Evolutionary conservation across 2,888 invertebrate genomes (phyloP), one percentile per base, ranked within the genome.

Genomic region (Galeopsomyia nigrocyanea): DNA sequence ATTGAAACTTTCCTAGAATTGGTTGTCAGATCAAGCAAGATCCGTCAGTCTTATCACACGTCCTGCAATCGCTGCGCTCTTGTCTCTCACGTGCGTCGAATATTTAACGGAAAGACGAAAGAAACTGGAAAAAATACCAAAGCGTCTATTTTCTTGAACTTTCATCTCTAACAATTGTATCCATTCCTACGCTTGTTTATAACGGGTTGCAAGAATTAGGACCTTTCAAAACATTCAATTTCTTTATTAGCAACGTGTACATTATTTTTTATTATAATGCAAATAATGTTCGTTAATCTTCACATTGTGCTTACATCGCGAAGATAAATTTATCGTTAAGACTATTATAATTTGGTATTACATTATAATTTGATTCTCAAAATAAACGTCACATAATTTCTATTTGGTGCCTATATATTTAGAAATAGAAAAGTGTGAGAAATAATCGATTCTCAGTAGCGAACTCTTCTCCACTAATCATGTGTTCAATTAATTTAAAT

Each of bases 1-100:
- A 82, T 82, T 82, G 82, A 82, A 82, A 82, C 82, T 82, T 82
- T 80, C 79, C 75, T 76, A 79, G 80, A 82, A 83, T 82, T 82
- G 81, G 81, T 81, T 82, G 81, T 80, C 82, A 80, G 80, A 81
- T 80, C 79, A 79, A 79, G 78, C 76, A 76, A 78, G 71, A 73
- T 76, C 77, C 77, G 73, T 74, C 69, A 73, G 77, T 78, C 80
- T 81, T 81, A 82, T 81, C 81, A 79, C 78, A 77, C 78, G 78
- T 77, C 78, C 77, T 76, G 76, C 80, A 80, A 78, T 73, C 79
- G 77, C 80, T 39, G 21, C 56, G 50, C 53, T 31, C 46, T 22
- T n/a, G n/a, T 58, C 73, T 53, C 63, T 55, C 57, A n/a, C 70
- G 81, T 82, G 82, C 78, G 76, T 79, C 78, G 81, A 81, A 81